Percentiles rank a stretch among this genome's conserved stretches.
phyloP scores from a whole-genome alignment of 2,888 invertebrate genomes.

The Tribolium freemani region DNA sequence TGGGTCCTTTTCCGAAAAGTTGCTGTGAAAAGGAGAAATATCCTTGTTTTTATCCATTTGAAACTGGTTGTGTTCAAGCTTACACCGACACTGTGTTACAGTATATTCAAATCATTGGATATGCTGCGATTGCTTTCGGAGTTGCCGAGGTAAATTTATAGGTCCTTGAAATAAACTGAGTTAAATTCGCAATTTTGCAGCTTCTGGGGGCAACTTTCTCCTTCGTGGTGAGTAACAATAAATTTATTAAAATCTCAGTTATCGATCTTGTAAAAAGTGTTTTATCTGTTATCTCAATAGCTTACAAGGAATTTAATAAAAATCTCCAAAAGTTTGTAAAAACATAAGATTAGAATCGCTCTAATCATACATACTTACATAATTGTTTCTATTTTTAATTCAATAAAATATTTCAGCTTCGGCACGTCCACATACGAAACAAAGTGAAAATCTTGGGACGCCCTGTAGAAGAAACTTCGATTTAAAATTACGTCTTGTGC shows the following conservation, averaged over 20 bases:
- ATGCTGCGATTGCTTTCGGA: conserved; percentile 76
- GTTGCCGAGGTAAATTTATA: conserved; percentile 74
- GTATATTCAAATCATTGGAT: conserved; percentile 73
- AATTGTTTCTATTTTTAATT: background rate
- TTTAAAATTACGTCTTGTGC: background rate
- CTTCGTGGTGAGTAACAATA: conserved; percentile 16
- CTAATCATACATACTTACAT: no score
- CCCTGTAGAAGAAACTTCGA: background rate
- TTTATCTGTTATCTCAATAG: background rate
- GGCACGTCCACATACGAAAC: background rate
- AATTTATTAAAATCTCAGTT: background rate
- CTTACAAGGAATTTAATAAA: background rate
- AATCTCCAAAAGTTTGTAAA: background rate
- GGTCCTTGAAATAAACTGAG: background rate
- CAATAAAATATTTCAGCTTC: background rate
- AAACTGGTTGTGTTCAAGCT: conserved; percentile 68
- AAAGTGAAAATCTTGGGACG: background rate
- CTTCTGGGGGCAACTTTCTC: conserved; percentile 7
- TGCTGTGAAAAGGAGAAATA: conserved; percentile 14
- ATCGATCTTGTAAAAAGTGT: background rate
- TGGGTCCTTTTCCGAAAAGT: conserved; percentile 10
- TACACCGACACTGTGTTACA: conserved; percentile 65
- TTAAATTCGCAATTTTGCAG: background rate
- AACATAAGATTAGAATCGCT: background rate
- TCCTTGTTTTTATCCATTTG: conserved; percentile 48